phyloP scores from a whole-genome alignment of 2,797 vertebrate species.

The Platalea minor region DNA sequence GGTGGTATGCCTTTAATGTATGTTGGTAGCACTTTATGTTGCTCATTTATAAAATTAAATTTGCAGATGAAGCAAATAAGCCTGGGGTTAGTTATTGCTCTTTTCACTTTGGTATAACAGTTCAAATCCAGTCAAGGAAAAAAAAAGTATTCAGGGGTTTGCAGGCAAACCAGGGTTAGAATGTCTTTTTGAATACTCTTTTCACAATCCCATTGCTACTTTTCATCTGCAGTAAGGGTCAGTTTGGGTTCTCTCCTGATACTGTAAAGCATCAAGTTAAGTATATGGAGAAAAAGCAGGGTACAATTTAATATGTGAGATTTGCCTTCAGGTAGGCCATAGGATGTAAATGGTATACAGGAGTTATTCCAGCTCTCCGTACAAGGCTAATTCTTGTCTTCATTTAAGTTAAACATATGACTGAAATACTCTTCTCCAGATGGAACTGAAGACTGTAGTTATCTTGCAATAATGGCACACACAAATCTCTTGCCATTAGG shows the following conservation, averaged over 20 bases:
- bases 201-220: neutral
- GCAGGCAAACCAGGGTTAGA: neutral
- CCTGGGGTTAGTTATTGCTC: neutral
- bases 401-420: neutral
- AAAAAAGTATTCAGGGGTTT: neutral
- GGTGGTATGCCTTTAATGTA: constrained; percentile 40
- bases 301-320: neutral
- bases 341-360: neutral
- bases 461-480: neutral
- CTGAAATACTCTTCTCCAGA: neutral
- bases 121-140: neutral
- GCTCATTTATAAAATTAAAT: constrained; percentile 48
- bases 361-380: neutral
- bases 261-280: neutral
- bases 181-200: neutral
- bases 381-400: neutral
- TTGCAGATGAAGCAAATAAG: neutral
- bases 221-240: neutral
- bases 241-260: neutral
- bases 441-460: neutral
- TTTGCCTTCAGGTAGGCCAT: neutral
- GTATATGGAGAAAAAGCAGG: neutral
- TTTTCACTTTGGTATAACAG: neutral
- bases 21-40: constrained; percentile 19
- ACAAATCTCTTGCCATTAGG: neutral